These are phyloP conservation scores for Coilia nasus DNA, from an alignment of 2,797 vertebrate species.

Conservation along the genomic window DNA sequence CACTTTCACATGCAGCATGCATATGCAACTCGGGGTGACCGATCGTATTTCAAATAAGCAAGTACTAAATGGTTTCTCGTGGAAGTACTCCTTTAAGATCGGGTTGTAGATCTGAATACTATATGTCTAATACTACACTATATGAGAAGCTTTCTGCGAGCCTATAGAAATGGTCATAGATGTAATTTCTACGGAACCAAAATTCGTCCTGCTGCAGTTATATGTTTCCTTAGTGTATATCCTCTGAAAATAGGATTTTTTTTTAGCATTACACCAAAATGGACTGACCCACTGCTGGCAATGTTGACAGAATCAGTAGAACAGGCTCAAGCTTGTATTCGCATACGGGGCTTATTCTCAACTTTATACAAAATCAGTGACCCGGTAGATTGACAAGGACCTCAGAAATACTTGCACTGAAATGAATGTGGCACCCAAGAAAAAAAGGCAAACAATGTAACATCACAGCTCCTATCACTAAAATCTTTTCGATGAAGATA, in stretches of 20 bases:
- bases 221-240: not conserved
- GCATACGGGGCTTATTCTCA: not conserved
- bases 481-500: not conserved
- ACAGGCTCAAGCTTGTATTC: not conserved
- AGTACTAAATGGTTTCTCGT: no score
- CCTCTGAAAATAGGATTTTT: not conserved
- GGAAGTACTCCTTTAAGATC: not conserved
- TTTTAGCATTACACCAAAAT: not conserved
- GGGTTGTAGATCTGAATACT: not conserved
- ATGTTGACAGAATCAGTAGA: not conserved
- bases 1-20: no score
- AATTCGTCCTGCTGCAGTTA: not conserved
- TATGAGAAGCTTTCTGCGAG: not conserved
- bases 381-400: not conserved
- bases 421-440: not conserved
- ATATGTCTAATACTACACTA: no score
- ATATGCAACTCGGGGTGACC: no score
- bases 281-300: not conserved
- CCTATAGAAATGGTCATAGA: not conserved
- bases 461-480: not conserved
- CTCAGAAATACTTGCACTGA: not conserved
- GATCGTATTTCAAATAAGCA: no score
- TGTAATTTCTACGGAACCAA: not conserved
- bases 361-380: not conserved
- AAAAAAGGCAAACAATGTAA: not conserved